phyloP scores from a whole-genome alignment of 1,140 invertebrate genomes.

The Macrosteles quadrilineatus region DNA sequence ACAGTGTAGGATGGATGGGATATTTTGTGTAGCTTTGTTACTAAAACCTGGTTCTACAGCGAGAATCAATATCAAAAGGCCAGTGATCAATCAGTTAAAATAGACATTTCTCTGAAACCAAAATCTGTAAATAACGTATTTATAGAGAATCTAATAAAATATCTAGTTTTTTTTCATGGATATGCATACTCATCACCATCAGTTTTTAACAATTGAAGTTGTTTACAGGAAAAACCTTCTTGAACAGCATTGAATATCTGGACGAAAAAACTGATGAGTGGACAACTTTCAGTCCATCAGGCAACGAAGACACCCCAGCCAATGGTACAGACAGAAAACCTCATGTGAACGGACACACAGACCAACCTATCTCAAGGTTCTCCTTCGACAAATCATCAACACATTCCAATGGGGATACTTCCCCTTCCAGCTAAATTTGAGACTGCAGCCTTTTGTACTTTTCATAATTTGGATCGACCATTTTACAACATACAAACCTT shows the following conservation, averaged over 20 bases:
- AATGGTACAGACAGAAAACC: not conserved
- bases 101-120: no score
- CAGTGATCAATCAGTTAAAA: no score
- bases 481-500: not conserved
- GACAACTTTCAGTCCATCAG: slow-evolving; percentile 60
- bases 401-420: not conserved
- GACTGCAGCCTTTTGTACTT: slow-evolving; percentile 5
- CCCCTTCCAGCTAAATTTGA: slow-evolving; percentile 9
- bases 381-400: not conserved
- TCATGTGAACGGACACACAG: slow-evolving; percentile 4
- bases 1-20: no score
- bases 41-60: no score
- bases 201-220: no score
- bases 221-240: slow-evolving; percentile 72
- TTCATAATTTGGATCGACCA: slow-evolving; percentile 4
- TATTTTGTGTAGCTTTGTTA: no score
- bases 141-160: no score
- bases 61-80: no score
- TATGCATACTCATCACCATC: no score
- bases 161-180: no score
- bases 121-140: no score
- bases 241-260: slow-evolving; percentile 81
- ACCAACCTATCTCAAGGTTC: slow-evolving; percentile 4
- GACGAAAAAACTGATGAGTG: slow-evolving; percentile 69
- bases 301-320: not conserved